Evolutionary conservation across 2,797 vertebrate genomes (phyloP), one percentile per base, ranked within the genome.

Genomic region (Urocyon cinereoargenteus): DNA sequence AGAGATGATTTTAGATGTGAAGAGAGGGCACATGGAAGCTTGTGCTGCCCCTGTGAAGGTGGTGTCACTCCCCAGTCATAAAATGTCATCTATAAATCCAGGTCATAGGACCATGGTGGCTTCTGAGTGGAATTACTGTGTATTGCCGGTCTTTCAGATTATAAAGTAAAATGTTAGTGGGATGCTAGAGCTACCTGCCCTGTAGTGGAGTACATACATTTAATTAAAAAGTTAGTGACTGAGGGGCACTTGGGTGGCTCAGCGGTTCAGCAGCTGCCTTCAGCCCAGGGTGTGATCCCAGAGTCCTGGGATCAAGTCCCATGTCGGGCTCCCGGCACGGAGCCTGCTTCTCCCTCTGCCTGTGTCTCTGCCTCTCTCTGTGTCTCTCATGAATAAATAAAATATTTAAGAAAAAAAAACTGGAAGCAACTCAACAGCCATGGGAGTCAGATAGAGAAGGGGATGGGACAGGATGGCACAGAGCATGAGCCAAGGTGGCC

Each of bases 151-250:
- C 75, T 94, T 90, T 59, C 40, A 68, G 53, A 66, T 87, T 49
- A 87, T 82, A 61, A 72, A 64, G 66, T 85, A 55, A 85, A 55
- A 87, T 92, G 64, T 59, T 53, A 45, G 26, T 62, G 11, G 21
- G 11, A 61, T 14, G 19, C 28, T 53, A 19, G 61, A 96, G 34
- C n/a, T 34, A 51, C n/a, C 55, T 77, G 53, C 45, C 15, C n/a
- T 83, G 8, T 59, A 16, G 21, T 62, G 59, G 28, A 87, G 57
- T 90, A 92, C 72, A 66, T 91, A 34, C 5, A 24, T 77, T 31
- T 36, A 86, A 85, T 45, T 75, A 5, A 92, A 59, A 90, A 51
- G 40, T 12, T 49, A 55, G 31, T 70, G 68, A 66, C 82, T 31
- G 14, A 73, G 28, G 70, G 40, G 55, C 45, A 68, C 34, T 49